These are phyloP conservation scores for Myrmecophaga tridactyla DNA, from an alignment of 2,113 vertebrate genomes.

Conservation along the genomic window DNA sequence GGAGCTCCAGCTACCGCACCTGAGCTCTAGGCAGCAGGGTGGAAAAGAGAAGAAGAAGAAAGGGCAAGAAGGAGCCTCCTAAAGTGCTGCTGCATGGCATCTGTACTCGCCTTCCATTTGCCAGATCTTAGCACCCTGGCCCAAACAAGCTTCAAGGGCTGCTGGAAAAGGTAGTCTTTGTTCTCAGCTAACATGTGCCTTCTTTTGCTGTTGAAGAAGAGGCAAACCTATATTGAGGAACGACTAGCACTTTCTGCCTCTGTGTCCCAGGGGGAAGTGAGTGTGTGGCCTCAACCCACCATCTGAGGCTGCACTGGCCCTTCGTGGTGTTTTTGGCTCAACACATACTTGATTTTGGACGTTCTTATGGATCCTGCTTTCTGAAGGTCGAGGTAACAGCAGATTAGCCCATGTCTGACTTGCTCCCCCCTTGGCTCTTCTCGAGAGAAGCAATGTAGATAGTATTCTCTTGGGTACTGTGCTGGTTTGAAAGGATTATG, in stretches of 20 bases:
- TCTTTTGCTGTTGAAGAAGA: background rate
- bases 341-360: background rate
- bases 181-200: background rate
- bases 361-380: background rate
- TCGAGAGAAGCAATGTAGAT: background rate
- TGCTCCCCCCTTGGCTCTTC: background rate
- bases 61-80: background rate
- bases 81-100: background rate
- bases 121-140: fast-evolving
- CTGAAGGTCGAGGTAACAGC: background rate
- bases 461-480: background rate
- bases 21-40: background rate
- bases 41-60: background rate
- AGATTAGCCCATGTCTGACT: too few species aligned
- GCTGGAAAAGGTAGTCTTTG: background rate
- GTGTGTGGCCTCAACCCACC: background rate
- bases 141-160: background rate
- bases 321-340: background rate
- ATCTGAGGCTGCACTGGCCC: background rate
- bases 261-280: background rate
- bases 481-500: too few species aligned
- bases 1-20: background rate
- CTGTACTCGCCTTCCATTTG: fast-evolving
- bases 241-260: background rate
- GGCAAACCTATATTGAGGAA: background rate